Percentiles rank a stretch among this genome's conserved stretches.
Conservation (phyloP, 2,888 invertebrate genomes). For the Polylopha cassiicola region DNA sequence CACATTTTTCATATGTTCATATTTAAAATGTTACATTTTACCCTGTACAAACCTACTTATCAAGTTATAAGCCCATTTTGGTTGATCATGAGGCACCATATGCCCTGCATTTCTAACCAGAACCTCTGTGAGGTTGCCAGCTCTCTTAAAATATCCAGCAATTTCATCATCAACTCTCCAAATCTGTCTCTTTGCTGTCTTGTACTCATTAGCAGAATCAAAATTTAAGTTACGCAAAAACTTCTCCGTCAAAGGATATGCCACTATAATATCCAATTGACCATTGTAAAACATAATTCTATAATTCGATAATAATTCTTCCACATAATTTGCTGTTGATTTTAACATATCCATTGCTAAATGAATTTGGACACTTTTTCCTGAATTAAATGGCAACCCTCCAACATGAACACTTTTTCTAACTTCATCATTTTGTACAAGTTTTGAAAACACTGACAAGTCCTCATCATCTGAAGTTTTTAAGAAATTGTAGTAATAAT, state of each 20-base stretch:
- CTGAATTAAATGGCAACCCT: constrained; percentile 69
- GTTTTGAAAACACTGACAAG: constrained; percentile 46
- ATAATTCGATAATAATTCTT: constrained; percentile 66
- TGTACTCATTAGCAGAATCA: constrained; percentile 78
- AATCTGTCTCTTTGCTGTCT: constrained; percentile 74
- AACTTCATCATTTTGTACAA: constrained; percentile 54
- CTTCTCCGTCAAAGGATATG: constrained; percentile 75
- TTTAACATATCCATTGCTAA: constrained; percentile 76
- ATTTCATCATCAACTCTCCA: constrained; percentile 82
- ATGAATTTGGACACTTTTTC: constrained; percentile 64
- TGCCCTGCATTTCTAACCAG: constrained; percentile 87
- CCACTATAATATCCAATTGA: constrained; percentile 81
- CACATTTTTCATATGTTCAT: not conserved
- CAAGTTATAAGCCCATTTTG: constrained; percentile 75
- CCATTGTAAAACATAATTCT: constrained; percentile 80
- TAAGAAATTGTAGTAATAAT: constrained; percentile 85
- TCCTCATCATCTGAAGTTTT: constrained; percentile 64
- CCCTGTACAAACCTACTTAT: constrained; percentile 71
- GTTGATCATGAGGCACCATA: constrained; percentile 80
- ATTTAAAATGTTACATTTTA: constrained; percentile 34
- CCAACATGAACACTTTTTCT: constrained; percentile 80
- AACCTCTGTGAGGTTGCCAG: constrained; percentile 83
- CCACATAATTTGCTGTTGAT: constrained; percentile 70
- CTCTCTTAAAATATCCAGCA: constrained; percentile 85
- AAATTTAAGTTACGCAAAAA: constrained; percentile 84